phyloP scores from a whole-genome alignment of 2,797 vertebrate genomes.

The Oryzias dopingdopingensis region DNA sequence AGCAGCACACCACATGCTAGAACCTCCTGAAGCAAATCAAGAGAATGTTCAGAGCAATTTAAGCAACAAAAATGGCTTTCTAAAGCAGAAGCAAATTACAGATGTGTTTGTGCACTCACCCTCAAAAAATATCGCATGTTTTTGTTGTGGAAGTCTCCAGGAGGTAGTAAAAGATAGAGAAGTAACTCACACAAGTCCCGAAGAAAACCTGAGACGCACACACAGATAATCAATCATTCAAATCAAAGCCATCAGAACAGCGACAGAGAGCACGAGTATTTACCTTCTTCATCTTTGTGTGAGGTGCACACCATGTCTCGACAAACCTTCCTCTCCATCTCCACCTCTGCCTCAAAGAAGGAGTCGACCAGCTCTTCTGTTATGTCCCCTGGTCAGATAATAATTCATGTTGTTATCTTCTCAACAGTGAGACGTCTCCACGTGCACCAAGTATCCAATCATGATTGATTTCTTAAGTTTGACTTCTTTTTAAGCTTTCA shows the following conservation, averaged over 20 bases:
- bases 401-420: background rate
- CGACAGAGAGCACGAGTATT: conserved; percentile 10
- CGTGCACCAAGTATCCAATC: too few species aligned
- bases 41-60: too few species aligned
- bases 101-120: conserved; percentile 74
- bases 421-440: background rate
- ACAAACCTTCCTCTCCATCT: conserved; percentile 97
- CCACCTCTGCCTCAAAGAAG: conserved; percentile 98
- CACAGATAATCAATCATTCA: conserved; percentile 4
- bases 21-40: conserved; percentile 84
- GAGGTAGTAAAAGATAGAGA: conserved; percentile 99
- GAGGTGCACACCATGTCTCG: conserved; percentile 95
- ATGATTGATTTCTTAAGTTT: too few species aligned
- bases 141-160: conserved; percentile 99
- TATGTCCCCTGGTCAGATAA: conserved; percentile 75
- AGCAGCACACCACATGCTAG: conserved; percentile 95
- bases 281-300: conserved; percentile 97
- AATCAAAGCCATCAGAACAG: background rate
- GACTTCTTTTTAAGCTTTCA: too few species aligned
- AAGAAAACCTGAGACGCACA: conserved; percentile 85
- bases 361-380: conserved; percentile 93
- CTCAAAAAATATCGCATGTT: conserved; percentile 99
- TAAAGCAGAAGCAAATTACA: background rate
- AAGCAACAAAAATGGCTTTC: too few species aligned
- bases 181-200: conserved; percentile 98